These are phyloP conservation scores for Corella eumyota DNA, from an alignment of 23 tunicate genomes.

Conservation along the genomic window DNA sequence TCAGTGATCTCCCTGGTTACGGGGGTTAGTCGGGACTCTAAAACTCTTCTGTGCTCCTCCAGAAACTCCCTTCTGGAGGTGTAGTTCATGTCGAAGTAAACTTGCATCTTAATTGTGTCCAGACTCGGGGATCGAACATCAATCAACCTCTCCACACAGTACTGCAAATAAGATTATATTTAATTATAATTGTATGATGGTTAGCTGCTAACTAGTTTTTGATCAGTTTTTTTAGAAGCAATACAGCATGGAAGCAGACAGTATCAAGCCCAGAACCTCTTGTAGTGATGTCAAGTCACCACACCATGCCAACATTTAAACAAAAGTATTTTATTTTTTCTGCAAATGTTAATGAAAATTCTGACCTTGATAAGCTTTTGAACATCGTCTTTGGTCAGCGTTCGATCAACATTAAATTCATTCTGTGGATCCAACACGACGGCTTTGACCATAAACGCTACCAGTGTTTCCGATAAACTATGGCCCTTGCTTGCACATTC, in stretches of 20 bases:
- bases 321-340: too few relatives aligned
- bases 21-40: slow-evolving; percentile 75
- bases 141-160: slow-evolving; percentile 76
- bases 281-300: too few relatives aligned
- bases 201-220: too few relatives aligned
- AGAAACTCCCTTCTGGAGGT: slow-evolving; percentile 83
- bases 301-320: too few relatives aligned
- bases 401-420: slow-evolving; percentile 95
- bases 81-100: slow-evolving; percentile 99
- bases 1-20: slow-evolving; percentile 92
- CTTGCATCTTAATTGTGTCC: slow-evolving; percentile 98
- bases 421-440: slow-evolving; percentile 93
- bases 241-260: too few relatives aligned
- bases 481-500: slow-evolving; percentile 94
- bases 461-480: slow-evolving; percentile 95
- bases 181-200: too few relatives aligned
- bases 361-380: slow-evolving; percentile 70
- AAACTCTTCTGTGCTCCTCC: slow-evolving; percentile 90
- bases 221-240: too few relatives aligned
- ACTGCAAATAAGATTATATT: slow-evolving; percentile 19
- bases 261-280: too few relatives aligned
- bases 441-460: slow-evolving; percentile 97
- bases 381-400: slow-evolving; percentile 93
- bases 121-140: slow-evolving; percentile 78
- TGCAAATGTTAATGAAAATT: too few relatives aligned